Percentiles rank a stretch among this genome's conserved stretches.
These are phyloP conservation scores for Zoanthus gigantus DNA, from an alignment of 92 coral and sea anemone species.

Conservation along the genomic window DNA sequence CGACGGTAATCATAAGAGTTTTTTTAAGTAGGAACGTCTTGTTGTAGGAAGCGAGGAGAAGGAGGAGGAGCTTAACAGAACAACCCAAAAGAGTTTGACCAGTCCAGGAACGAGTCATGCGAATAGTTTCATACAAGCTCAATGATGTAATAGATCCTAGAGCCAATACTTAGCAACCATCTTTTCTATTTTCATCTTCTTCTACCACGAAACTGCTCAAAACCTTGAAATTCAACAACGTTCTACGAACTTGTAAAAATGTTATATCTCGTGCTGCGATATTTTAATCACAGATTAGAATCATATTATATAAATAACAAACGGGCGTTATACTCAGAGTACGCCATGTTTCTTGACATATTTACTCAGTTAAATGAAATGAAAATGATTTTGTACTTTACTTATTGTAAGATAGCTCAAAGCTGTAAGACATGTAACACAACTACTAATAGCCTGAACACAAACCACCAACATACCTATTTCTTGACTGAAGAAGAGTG, in stretches of 20 bases:
- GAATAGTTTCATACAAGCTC: background rate
- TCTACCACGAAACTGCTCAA: background rate
- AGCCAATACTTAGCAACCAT: background rate
- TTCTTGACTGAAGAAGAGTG: background rate
- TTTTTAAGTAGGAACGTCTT: too few species aligned
- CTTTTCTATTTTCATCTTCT: background rate
- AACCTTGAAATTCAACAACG: background rate
- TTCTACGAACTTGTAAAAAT: background rate
- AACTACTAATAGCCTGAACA: background rate
- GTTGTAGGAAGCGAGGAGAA: too few species aligned
- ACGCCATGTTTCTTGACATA: background rate
- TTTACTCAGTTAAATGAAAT: too few species aligned
- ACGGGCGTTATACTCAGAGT: background rate
- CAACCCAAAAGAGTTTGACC: background rate
- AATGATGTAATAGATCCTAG: background rate
- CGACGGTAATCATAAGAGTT: too few species aligned
- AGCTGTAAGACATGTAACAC: background rate
- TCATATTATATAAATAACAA: too few species aligned
- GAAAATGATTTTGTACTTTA: background rate
- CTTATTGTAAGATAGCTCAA: background rate
- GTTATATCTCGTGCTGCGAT: background rate
- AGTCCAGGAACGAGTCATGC: background rate
- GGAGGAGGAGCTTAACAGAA: too few species aligned
- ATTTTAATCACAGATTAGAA: too few species aligned
- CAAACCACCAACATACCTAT: conserved; percentile 27